A percentile compares a stretch with the other conserved stretches of the same genome.
These are phyloP conservation scores for Esox lucius DNA, from an alignment of 2,797 vertebrate species.

Conservation along the genomic window DNA sequence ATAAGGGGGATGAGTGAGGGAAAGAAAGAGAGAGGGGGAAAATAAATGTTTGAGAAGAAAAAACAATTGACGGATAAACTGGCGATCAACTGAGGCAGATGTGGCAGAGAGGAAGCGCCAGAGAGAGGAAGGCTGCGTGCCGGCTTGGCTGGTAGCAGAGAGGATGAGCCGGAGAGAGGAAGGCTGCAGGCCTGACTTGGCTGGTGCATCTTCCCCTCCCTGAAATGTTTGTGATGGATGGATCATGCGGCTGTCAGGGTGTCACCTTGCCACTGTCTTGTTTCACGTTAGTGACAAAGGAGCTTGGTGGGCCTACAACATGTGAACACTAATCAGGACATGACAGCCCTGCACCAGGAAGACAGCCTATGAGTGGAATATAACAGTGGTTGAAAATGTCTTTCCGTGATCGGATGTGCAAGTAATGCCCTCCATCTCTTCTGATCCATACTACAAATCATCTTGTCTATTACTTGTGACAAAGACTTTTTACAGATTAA, in stretches of 20 bases:
- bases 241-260: slow-evolving; percentile 37
- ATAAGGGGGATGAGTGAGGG: slow-evolving; percentile 6
- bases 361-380: slow-evolving; percentile 4
- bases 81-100: slow-evolving; percentile 14
- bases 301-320: slow-evolving; percentile 29
- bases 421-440: too few species aligned
- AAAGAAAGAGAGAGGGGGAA: slow-evolving; percentile 38
- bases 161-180: slow-evolving; percentile 18
- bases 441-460: too few species aligned
- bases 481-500: too few species aligned
- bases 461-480: too few species aligned
- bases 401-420: too few species aligned
- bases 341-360: slow-evolving; percentile 24
- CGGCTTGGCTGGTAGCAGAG: neutral
- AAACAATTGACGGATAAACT: slow-evolving; percentile 22
- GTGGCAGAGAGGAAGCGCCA: neutral
- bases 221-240: slow-evolving; percentile 34
- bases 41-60: slow-evolving; percentile 10
- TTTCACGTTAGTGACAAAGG: slow-evolving; percentile 39
- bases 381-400: too few species aligned
- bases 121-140: slow-evolving; percentile 15
- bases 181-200: too few species aligned
- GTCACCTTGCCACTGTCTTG: slow-evolving; percentile 51
- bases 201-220: slow-evolving; percentile 3
- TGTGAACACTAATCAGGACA: slow-evolving; percentile 31